These are phyloP conservation scores for Pheosia gnoma DNA, from an alignment of 2,888 invertebrate genomes.

Conservation along the genomic window DNA sequence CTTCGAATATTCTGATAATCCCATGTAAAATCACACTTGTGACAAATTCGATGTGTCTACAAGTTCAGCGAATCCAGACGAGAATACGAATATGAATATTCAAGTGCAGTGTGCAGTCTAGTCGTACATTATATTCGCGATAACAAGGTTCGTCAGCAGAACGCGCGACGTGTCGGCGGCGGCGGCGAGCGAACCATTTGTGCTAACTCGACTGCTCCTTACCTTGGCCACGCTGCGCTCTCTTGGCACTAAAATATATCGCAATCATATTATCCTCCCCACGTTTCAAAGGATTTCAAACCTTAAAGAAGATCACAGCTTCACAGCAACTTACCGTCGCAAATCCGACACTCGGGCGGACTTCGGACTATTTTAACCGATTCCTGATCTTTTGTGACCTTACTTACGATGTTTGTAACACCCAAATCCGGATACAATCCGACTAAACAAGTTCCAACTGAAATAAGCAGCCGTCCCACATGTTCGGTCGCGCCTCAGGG, in stretches of 20 bases:
- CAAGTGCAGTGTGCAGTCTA: constrained; percentile 63
- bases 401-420: constrained; percentile 61
- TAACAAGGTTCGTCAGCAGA: constrained; percentile 82
- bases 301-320: constrained; percentile 27
- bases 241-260: constrained; percentile 58
- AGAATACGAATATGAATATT: constrained; percentile 77
- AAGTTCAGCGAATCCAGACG: constrained; percentile 38
- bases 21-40: not conserved
- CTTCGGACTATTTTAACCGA: constrained; percentile 46
- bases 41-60: constrained; percentile 24
- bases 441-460: constrained; percentile 74
- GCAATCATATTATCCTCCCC: constrained; percentile 34
- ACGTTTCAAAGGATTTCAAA: constrained; percentile 25
- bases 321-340: constrained; percentile 24
- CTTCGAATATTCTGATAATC: not conserved
- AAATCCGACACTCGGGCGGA: constrained; percentile 21
- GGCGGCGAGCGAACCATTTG: constrained; percentile 51
- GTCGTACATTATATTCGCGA: constrained; percentile 63
- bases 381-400: constrained; percentile 47
- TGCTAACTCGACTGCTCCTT: constrained; percentile 55
- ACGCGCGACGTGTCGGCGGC: constrained; percentile 45
- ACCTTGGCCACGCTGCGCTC: constrained; percentile 34
- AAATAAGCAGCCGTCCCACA: constrained; percentile 72
- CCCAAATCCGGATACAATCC: constrained; percentile 69
- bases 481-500: constrained; percentile 68